Evolutionary conservation across 53 echinoderm and acorn worm species (phyloP).

Genomic region (Echinarachnius parma): DNA sequence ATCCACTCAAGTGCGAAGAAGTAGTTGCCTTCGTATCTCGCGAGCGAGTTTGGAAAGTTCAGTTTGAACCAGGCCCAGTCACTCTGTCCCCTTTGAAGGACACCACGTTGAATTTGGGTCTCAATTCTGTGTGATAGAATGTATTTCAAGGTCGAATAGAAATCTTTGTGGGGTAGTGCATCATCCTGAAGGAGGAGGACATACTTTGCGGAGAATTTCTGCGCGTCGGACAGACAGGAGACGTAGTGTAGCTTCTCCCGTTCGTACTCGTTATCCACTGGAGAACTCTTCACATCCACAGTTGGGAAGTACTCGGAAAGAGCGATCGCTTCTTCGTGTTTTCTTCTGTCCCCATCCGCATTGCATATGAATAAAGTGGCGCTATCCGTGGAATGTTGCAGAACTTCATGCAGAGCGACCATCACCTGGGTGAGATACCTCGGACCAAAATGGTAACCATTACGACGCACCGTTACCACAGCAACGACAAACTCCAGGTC

Average conservation of each 20-base stretch:
- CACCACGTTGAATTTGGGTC: slow-evolving; percentile 42
- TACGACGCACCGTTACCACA: slow-evolving; percentile 56
- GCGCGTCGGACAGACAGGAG: slow-evolving; percentile 64
- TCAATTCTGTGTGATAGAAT: slow-evolving; percentile 57
- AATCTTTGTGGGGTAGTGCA: slow-evolving; percentile 63
- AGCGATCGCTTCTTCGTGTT: slow-evolving; percentile 59
- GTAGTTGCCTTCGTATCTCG: slow-evolving; percentile 60
- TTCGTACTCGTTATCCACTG: slow-evolving; percentile 20
- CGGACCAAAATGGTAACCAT: slow-evolving; percentile 1
- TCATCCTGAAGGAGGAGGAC: slow-evolving; percentile 81
- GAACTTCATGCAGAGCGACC: slow-evolving; percentile 46
- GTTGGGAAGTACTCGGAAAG: slow-evolving; percentile 60
- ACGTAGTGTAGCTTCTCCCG: slow-evolving; percentile 74
- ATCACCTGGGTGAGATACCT: slow-evolving; percentile 83
- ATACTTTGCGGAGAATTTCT: slow-evolving; percentile 51
- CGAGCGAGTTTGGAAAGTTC: slow-evolving; percentile 63
- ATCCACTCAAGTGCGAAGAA: slow-evolving; percentile 76
- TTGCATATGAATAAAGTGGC: slow-evolving; percentile 74
- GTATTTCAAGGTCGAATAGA: slow-evolving; percentile 59
- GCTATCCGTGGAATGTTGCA: slow-evolving; percentile 18
- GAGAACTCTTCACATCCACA: slow-evolving; percentile 15
- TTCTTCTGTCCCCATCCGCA: slow-evolving; percentile 6
- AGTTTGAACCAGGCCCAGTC: slow-evolving; percentile 87
- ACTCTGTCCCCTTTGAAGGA: background rate
- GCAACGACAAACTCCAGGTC: slow-evolving; percentile 60